phyloP scores from a whole-genome alignment of 2,113 vertebrate genomes.

The Xiphorhynchus elegans region DNA sequence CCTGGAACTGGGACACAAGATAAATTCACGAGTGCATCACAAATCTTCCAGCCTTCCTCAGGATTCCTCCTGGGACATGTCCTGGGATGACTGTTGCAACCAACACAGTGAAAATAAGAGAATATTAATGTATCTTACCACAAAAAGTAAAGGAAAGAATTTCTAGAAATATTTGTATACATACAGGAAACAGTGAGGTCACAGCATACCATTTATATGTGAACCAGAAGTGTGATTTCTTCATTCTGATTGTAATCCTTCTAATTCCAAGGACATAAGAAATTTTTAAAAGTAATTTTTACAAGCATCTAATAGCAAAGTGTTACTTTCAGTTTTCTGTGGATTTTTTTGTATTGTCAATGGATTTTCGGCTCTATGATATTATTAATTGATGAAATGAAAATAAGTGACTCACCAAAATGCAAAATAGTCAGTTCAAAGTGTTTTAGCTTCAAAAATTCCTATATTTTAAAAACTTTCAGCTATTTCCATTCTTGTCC shows the following conservation, averaged over 20 bases:
- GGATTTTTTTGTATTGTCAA: background rate
- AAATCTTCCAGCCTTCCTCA: background rate
- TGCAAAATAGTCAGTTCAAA: background rate
- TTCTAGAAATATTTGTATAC: background rate
- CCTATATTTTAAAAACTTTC: background rate
- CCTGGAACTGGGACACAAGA: background rate
- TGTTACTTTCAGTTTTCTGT: background rate
- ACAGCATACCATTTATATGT: background rate
- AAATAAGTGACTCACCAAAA: background rate
- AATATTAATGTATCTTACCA: background rate
- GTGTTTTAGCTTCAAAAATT: background rate
- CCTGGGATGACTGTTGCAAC: background rate
- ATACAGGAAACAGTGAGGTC: background rate
- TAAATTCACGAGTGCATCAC: background rate
- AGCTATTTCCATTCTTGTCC: background rate
- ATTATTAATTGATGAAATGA: background rate
- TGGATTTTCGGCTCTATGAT: background rate
- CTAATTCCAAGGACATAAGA: background rate
- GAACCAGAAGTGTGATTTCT: background rate
- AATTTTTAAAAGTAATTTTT: background rate
- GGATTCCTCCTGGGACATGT: background rate
- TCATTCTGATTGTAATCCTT: background rate
- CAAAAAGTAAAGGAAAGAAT: background rate
- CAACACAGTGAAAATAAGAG: background rate
- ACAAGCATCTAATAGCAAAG: fast-evolving